These are phyloP conservation scores for Manduca sexta DNA, from an alignment of 1,140 invertebrate genomes.

Conservation along the genomic window DNA sequence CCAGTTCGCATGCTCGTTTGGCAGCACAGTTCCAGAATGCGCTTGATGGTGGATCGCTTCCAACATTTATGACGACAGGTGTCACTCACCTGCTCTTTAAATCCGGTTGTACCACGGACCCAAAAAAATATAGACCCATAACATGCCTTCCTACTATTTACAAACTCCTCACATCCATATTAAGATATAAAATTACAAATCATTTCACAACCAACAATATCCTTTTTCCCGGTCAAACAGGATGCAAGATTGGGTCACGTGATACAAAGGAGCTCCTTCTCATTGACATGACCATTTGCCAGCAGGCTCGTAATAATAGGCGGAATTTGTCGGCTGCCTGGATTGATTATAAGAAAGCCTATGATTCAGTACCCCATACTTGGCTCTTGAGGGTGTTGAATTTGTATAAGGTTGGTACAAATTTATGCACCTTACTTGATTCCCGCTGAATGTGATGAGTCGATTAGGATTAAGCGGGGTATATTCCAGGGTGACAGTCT, in stretches of 20 bases:
- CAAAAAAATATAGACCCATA: no score
- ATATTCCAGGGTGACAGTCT: conserved; percentile 29
- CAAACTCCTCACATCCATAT: conserved; percentile 4
- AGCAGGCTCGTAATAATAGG: neutral
- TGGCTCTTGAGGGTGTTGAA: conserved; percentile 6
- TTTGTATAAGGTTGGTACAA: conserved; percentile 7
- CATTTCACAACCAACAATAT: conserved; percentile 2
- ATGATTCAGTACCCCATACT: conserved; percentile 8
- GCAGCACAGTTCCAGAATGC: neutral
- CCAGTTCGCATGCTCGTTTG: no score
- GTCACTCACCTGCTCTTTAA: no score
- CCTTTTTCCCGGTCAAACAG: conserved; percentile 4
- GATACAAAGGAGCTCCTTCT: conserved; percentile 10
- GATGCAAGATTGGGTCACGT: conserved; percentile 3
- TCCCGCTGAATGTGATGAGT: neutral
- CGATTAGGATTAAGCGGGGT: conserved; percentile 8
- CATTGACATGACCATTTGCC: conserved; percentile 6
- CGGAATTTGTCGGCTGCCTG: conserved; percentile 2
- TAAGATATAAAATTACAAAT: conserved; percentile 3
- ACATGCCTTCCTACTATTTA: conserved; percentile 4
- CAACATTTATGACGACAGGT: no score
- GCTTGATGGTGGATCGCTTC: neutral
- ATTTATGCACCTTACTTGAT: neutral
- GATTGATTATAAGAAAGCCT: conserved; percentile 13
- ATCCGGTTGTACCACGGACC: no score